phyloP scores from a whole-genome alignment of 2,888 invertebrate species.

The Diaprepes abbreviatus region DNA sequence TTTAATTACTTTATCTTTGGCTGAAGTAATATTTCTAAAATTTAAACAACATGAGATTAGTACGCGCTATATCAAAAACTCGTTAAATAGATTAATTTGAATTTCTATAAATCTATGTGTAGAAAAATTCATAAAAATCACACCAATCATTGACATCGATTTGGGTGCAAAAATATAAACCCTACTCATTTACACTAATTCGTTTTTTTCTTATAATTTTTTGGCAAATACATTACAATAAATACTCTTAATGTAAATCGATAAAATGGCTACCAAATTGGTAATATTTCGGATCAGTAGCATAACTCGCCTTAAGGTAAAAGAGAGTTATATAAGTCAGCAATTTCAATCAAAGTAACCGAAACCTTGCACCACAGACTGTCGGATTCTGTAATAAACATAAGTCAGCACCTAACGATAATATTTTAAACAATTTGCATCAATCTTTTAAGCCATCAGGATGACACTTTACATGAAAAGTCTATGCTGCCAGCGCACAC shows the following conservation, averaged over 20 bases:
- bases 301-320: no score
- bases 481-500: no score
- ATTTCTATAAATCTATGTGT: constrained; percentile 8
- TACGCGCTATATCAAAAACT: constrained; percentile 1
- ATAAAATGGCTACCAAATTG: constrained; percentile 1
- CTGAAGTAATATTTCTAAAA: neutral
- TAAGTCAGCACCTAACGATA: no score
- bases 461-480: no score
- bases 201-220: constrained; percentile 5
- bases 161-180: constrained; percentile 31
- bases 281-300: no score
- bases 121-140: constrained; percentile 26
- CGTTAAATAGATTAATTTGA: neutral
- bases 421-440: no score
- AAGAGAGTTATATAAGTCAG: no score
- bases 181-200: constrained; percentile 21
- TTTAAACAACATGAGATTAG: neutral
- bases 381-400: no score
- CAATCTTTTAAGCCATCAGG: no score
- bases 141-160: constrained; percentile 26
- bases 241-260: neutral
- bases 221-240: neutral
- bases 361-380: no score
- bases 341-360: no score
- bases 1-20: neutral